Evolutionary conservation across 2,888 invertebrate genomes (phyloP), one percentile per base, ranked within the genome.

Genomic region (Atethmia centrago): DNA sequence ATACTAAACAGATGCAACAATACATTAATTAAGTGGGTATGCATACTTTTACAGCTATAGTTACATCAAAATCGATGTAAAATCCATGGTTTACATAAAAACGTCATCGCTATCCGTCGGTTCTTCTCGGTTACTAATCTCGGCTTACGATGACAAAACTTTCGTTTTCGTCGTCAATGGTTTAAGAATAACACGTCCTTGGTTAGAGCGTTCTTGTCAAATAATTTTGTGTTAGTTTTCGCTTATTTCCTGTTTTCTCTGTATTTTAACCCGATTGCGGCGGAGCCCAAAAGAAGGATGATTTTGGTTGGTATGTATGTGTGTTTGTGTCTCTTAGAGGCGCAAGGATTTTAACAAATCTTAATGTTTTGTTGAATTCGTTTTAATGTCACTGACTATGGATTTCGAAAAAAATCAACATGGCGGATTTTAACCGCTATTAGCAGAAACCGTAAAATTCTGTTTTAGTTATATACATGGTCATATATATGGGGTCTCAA

Each of bases 71-170:
- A 42, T 70, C 21, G 42, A 36, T 68, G 49, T 71, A 45, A 66
- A 53, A 72, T 62, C 42, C 19, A 21, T 21, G 28, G 53, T 53
- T 42, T 53, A 49, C 51, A 55, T 77, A 72, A 83, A 82, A 79
- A 56, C 40, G 58, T 77, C 82, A 77, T 72, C 61, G 9, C 36
- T n/a, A 12, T n/a, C 28, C 9, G 40, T 47, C 70, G 28, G 16
- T 69, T 63, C 31, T 19, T 49, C 65, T 31, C 28, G 19, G 45
- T 28, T 42, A 65, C 65, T 79, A 69, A 82, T 76, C 61, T 74
- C 40, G 31, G 69, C 77, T 80, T 62, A 82, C 56, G 73, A 53
- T 59, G 61, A 49, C 49, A 82, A 68, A 67, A 71, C 68, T 62
- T 55, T 55, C n/a, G 59, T 56, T 71, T 56, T 56, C 56, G 21